Conservation (phyloP, 2,888 invertebrate species). For the Epinotia bilunana region DNA sequence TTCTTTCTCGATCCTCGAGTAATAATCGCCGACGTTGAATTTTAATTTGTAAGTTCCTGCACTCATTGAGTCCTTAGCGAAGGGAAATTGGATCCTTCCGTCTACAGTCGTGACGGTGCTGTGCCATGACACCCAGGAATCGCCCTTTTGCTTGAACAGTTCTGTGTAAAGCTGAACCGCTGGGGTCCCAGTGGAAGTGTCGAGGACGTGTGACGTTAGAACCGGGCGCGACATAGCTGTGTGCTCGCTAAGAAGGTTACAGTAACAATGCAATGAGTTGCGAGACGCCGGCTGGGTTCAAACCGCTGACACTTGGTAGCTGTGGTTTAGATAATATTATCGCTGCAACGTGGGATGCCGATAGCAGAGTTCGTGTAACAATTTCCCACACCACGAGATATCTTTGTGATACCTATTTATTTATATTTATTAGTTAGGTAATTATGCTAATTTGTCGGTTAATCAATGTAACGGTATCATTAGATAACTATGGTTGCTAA, state of each 20-base stretch:
- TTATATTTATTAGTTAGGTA: not conserved
- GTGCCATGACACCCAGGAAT: slow-evolving; percentile 88
- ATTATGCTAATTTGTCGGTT: not conserved
- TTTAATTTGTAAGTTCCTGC: slow-evolving; percentile 89
- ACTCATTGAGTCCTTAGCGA: slow-evolving; percentile 84
- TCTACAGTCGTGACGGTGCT: slow-evolving; percentile 86
- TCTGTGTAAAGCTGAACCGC: slow-evolving; percentile 87
- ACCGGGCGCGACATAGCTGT: slow-evolving; percentile 79
- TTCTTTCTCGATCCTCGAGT: slow-evolving; percentile 83
- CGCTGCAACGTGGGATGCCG: slow-evolving; percentile 40
- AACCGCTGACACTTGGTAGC: slow-evolving; percentile 14
- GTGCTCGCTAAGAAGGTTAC: slow-evolving; percentile 30
- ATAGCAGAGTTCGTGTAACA: slow-evolving; percentile 28
- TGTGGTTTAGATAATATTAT: slow-evolving; percentile 33
- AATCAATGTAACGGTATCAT: not conserved
- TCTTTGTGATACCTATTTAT: not conserved
- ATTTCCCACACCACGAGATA: slow-evolving; percentile 31
- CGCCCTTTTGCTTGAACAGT: slow-evolving; percentile 86
- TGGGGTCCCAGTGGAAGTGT: slow-evolving; percentile 88
- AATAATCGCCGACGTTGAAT: slow-evolving; percentile 90
- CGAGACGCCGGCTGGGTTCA: slow-evolving; percentile 18
- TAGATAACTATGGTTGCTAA: not conserved
- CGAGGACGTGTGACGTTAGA: slow-evolving; percentile 90
- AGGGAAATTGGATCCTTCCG: slow-evolving; percentile 87
- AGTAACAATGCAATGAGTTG: slow-evolving; percentile 23